Evolutionary conservation across 2,113 vertebrate species (phyloP).

Genomic region (Suricata suricatta): DNA sequence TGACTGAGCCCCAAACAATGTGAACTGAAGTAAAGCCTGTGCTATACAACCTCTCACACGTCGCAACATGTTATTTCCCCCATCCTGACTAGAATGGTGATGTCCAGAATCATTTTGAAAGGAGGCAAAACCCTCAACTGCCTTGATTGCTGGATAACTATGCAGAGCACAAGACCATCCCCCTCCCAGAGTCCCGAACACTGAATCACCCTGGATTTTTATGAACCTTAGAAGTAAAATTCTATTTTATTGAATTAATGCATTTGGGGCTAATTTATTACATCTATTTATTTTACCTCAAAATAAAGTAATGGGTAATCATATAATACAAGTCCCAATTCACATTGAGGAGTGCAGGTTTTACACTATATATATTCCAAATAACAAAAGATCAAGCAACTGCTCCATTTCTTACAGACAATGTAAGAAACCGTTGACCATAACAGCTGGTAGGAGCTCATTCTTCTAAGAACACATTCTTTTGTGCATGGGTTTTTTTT

Average conservation of each 20-base stretch:
- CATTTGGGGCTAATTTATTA: neutral
- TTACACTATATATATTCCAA: neutral
- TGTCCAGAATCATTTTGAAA: neutral
- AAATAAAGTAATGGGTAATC: neutral
- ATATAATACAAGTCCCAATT: neutral
- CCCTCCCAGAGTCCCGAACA: neutral
- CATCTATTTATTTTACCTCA: neutral
- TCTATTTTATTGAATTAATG: neutral
- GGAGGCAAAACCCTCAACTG: neutral
- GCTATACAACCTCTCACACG: neutral
- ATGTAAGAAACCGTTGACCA: neutral
- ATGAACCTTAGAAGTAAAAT: neutral
- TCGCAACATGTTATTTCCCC: neutral
- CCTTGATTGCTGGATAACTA: neutral
- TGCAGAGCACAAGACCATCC: rapidly evolving
- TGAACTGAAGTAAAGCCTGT: neutral
- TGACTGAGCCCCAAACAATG: neutral
- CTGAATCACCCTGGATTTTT: neutral
- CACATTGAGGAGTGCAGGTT: too few species aligned
- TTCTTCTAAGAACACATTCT: neutral
- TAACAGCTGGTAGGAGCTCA: neutral
- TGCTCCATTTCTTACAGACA: neutral
- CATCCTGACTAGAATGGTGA: neutral
- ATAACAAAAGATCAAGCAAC: neutral
- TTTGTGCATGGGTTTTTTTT: neutral